phyloP scores from a whole-genome alignment of 2,797 vertebrate genomes.

The Halcyon chelicuti region DNA sequence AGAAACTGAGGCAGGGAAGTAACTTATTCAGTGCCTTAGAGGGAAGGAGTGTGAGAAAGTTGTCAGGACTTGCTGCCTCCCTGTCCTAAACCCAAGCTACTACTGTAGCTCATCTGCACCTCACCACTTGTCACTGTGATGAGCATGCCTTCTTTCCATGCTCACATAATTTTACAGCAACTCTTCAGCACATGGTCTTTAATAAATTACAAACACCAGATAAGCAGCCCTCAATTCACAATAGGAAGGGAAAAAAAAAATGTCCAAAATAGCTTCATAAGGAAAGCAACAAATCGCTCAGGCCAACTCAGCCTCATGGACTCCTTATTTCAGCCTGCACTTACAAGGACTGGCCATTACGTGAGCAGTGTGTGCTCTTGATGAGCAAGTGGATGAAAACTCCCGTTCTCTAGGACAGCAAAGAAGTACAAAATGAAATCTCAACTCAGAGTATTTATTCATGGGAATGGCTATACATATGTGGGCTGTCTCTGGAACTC shows the following conservation, averaged over 20 bases:
- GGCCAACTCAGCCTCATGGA: not conserved
- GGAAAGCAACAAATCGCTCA: not conserved
- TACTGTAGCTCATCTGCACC: not conserved
- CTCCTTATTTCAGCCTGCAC: not conserved
- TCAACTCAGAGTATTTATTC: not conserved
- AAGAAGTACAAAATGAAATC: not conserved
- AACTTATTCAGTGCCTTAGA: not conserved
- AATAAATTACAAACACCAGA: not conserved
- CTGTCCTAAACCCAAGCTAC: not conserved
- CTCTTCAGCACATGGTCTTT: not conserved
- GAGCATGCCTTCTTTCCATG: not conserved
- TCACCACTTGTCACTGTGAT: not conserved
- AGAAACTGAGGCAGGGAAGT: not conserved
- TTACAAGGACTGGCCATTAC: not conserved
- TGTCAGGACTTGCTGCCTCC: not conserved
- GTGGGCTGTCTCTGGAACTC: not conserved
- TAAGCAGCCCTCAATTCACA: not conserved
- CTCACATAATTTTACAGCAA: not conserved
- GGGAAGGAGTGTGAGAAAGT: not conserved
- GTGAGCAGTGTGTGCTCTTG: not conserved
- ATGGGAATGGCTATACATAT: not conserved
- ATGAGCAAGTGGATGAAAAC: not conserved
- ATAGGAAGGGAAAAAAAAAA: not conserved
- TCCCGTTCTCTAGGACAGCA: not conserved
- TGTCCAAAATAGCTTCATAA: not conserved